Percentiles rank a stretch among this genome's conserved stretches.
phyloP scores from a whole-genome alignment of 1,140 invertebrate genomes.

The Zaprionus davidi region DNA sequence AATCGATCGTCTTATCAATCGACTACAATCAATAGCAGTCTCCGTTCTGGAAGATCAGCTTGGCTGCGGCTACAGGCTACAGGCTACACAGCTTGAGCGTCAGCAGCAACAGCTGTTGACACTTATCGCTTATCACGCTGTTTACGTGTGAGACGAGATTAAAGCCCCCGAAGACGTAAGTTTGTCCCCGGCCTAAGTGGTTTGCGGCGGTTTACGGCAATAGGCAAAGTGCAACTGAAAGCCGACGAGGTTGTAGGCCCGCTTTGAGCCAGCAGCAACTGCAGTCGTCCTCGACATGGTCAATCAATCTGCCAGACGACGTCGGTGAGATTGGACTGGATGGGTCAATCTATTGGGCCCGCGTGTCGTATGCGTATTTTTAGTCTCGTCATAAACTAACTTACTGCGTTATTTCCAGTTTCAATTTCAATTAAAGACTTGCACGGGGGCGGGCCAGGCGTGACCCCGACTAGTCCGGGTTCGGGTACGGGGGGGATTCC shows the following conservation, averaged over 20 bases:
- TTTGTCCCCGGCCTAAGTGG: not conserved
- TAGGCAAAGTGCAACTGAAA: slow-evolving; percentile 63
- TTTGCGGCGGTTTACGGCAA: slow-evolving; percentile 28
- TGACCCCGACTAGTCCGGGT: not conserved
- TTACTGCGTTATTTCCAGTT: slow-evolving; percentile 69
- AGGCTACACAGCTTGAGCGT: not conserved
- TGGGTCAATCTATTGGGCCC: no score
- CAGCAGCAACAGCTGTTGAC: slow-evolving; percentile 22
- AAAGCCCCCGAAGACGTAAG: slow-evolving; percentile 6
- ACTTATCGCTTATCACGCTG: slow-evolving; percentile 56
- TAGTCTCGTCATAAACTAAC: slow-evolving; percentile 61
- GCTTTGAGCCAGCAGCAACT: slow-evolving; percentile 6
- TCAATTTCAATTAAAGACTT: slow-evolving; percentile 70
- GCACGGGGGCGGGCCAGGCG: no score
- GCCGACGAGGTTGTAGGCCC: not conserved
- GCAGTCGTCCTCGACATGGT: not conserved
- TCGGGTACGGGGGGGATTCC: not conserved
- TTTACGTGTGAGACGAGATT: slow-evolving; percentile 53
- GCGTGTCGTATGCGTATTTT: slow-evolving; percentile 49
- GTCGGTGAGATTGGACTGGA: slow-evolving; percentile 1
- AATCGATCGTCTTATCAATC: not conserved
- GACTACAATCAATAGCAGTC: not conserved
- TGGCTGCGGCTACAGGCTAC: not conserved
- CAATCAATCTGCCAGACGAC: slow-evolving; percentile 8
- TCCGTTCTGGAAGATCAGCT: not conserved